Evolutionary conservation across 2,797 vertebrate genomes (phyloP).

Genomic region (Huso huso): DNA sequence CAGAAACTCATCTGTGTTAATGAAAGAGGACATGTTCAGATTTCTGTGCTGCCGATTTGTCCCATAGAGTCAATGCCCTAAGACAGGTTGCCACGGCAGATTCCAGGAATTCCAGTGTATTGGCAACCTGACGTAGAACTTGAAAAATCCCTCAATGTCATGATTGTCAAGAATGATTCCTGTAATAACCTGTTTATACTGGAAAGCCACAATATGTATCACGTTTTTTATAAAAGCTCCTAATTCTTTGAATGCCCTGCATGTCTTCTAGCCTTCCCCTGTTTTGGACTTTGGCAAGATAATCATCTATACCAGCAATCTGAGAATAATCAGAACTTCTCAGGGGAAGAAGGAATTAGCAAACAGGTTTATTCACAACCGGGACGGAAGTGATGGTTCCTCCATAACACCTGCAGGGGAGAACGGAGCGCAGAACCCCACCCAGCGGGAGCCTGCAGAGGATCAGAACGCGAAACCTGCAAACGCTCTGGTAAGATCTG

Average conservation of each 20-base stretch:
- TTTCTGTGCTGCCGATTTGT: too few species aligned
- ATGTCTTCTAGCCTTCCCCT: conserved; percentile 44
- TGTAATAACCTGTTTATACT: too few species aligned
- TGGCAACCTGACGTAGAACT: too few species aligned
- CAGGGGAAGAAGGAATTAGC: conserved; percentile 62
- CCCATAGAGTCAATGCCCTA: too few species aligned
- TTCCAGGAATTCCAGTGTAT: too few species aligned
- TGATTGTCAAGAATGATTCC: too few species aligned
- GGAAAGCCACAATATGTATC: too few species aligned
- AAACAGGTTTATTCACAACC: conserved; percentile 26
- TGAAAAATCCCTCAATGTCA: too few species aligned
- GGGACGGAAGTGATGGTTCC: conserved; percentile 46
- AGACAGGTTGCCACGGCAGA: too few species aligned
- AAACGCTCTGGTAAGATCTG: conserved; percentile 39
- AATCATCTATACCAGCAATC: conserved; percentile 93
- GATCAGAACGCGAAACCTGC: conserved; percentile 25
- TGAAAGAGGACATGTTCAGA: too few species aligned
- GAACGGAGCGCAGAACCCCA: conserved; percentile 28
- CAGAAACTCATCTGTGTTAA: too few species aligned
- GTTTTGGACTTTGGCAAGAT: conserved; percentile 92
- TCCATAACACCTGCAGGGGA: conserved; percentile 43
- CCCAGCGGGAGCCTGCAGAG: background rate
- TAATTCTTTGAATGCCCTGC: background rate
- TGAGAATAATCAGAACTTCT: conserved; percentile 84
- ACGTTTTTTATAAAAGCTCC: background rate